Evolutionary conservation across 2,797 vertebrate genomes (phyloP).

Genomic region (Pangasius krempfi): DNA sequence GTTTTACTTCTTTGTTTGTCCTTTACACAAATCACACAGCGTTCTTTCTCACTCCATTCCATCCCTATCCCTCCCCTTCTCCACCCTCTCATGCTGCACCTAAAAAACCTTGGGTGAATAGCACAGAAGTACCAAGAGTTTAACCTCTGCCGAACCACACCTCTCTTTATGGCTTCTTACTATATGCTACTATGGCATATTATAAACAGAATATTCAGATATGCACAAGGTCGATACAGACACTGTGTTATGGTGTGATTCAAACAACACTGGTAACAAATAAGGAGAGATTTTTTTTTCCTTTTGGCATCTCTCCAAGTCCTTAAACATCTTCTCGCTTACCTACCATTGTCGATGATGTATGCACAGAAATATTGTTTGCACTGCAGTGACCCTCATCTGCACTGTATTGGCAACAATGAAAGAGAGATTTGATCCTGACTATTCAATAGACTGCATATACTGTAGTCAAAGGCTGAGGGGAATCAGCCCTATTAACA

Average conservation of each 20-base stretch:
- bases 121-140: slow-evolving; percentile 32
- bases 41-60: slow-evolving; percentile 55
- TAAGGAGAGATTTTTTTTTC: not conserved
- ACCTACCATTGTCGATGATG: not conserved
- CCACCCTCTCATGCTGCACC: not conserved
- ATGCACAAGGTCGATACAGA: not conserved
- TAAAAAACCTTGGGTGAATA: slow-evolving; percentile 53
- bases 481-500: slow-evolving; percentile 32
- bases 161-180: not conserved
- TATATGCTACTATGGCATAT: slow-evolving; percentile 14
- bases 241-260: not conserved
- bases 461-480: slow-evolving; percentile 27
- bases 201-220: slow-evolving; percentile 3
- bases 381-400: slow-evolving; percentile 24
- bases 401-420: slow-evolving; percentile 20
- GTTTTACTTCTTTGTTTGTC: slow-evolving; percentile 76
- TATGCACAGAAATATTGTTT: slow-evolving; percentile 7
- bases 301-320: slow-evolving; percentile 2
- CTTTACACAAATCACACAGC: slow-evolving; percentile 66
- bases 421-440: not conserved
- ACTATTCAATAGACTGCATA: slow-evolving; percentile 14
- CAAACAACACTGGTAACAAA: not conserved
- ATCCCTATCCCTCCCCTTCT: slow-evolving; percentile 35
- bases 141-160: slow-evolving; percentile 37
- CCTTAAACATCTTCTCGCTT: not conserved